Percentiles rank a stretch among this genome's conserved stretches.
These are phyloP conservation scores for Thripadectes ignobilis DNA, from an alignment of 2,797 vertebrate genomes.

Conservation along the genomic window DNA sequence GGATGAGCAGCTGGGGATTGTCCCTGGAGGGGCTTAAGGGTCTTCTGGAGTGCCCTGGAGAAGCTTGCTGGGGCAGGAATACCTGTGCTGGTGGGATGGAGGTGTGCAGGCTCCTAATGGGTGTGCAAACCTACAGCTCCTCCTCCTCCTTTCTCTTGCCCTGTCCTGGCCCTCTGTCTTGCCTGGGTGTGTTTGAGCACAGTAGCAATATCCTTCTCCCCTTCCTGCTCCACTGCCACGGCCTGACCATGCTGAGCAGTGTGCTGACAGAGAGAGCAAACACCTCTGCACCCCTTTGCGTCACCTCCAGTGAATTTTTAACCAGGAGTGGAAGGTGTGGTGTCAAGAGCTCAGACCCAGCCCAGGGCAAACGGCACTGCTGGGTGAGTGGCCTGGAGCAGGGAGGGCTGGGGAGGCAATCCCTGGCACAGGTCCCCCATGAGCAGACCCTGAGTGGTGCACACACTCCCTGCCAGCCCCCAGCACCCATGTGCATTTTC, in stretches of 20 bases:
- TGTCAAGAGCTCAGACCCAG: not conserved
- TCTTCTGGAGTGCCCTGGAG: not conserved
- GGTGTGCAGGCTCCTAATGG: not conserved
- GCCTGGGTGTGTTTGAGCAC: not conserved
- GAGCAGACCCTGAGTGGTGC: not conserved
- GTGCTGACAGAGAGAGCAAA: not conserved
- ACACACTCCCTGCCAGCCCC: not conserved
- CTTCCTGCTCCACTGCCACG: fast-evolving
- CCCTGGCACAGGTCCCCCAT: not conserved
- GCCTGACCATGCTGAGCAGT: fast-evolving
- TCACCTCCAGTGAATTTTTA: constrained; percentile 36
- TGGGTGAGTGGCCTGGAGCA: fast-evolving
- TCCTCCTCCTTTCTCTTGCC: not conserved
- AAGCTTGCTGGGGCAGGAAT: not conserved
- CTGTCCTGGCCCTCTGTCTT: not conserved
- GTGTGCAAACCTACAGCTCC: not conserved
- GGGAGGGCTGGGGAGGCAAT: not conserved
- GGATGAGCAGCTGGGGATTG: not conserved
- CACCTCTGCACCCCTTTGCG: not conserved
- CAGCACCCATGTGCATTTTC: not conserved
- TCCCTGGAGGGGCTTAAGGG: not conserved
- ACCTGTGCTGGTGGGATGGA: not conserved
- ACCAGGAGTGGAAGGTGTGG: constrained; percentile 10
- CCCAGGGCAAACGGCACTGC: not conserved
- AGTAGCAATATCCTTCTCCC: not conserved